Base-by-base conservation (phyloP, 2,113 vertebrate species). In the Periophthalmodon schlosseri region DNA sequence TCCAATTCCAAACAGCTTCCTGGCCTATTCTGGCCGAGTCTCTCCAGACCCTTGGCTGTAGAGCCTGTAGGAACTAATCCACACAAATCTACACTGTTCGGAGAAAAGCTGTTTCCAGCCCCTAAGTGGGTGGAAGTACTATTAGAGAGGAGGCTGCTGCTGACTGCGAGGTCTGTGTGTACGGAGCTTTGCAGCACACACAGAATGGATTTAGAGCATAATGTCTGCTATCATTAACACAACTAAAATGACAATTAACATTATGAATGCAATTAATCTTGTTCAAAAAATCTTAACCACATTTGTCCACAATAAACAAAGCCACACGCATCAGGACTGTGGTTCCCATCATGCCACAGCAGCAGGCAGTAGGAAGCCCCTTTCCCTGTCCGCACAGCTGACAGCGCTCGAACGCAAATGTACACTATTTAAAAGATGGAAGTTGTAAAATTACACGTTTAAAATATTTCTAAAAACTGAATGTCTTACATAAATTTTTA, bases 1-100 rank as follows among this genome's bases (percentile, higher is more conserved):
- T 89, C 81, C 88, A 90, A 87, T 88, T 88, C 88, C 87, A 91
- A 91, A 91, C 86, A 86, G 88, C 88, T 91, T 92, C 90, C 86
- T 91, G 88, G 86, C 80, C 91, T 83, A 89, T 92, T 89, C 86
- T 87, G 76, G 79, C 64, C 74, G 73, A 82, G 70, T 86, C 84
- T 84, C 85, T 87, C 75, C 82, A 89, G 85, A 72, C 70, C 83
- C 85, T 89, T 68, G 46, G 78, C 83, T 71, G 86, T 78, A 83
- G 84, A 83, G 75, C 76, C 0, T 63, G 28, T 63, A 58, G 76
- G 77, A 76, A 75, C 80, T 91, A 92, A 92, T 92, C 91, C 89
- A 84, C 89, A 90, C 89, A 91, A 91, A 91, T 92, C 90, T 86
- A 90, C 85, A 89, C 88, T 85, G 87, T 77, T 81, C 84, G 79